Base-by-base conservation (phyloP, 1,140 invertebrate genomes). In the Rhysida immarginata region DNA sequence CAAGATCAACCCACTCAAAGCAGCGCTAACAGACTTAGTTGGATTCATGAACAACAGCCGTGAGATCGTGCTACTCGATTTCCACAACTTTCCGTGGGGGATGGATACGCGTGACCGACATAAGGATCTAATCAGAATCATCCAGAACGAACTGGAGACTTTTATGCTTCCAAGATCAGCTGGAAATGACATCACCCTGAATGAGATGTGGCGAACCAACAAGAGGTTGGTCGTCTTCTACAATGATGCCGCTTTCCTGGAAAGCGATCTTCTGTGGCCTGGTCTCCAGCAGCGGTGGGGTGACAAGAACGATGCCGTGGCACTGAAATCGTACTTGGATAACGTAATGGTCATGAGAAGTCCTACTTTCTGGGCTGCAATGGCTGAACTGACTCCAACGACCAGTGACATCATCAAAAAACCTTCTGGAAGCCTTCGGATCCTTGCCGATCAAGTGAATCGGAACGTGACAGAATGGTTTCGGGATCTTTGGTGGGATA, bases 321-420 rank as follows among this genome's bases (percentile, higher is more conserved):
- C 2, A 2, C 27, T 56, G 16, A 49, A 56, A 14, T 18, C 14
- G 3, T 56, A 49, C 35, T 2, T 56, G 2, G n/a, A 49, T 2
- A n/a, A 56, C 8, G 27, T 16, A 2, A 51, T 56, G 55, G 13
- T 23, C n/a, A 8, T 3, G 16, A 2, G 2, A 2, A 59, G 65
- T 60, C 27, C 64, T 71, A 48, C 78, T 1, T 64, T 83, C 24
- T 84, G 81, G 78, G 82, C 84, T 0, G 78, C 82, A 1, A 87
- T 87, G 85, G 83, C 83, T 0, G 83, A 88, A 68, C 74, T 85
- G 25, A 88, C 86, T 0, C 84, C 84, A 1, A 75, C 74, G 18
- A 73, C 81, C 0, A 67, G 81, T 29, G 83, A 85, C 55, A 72
- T 86, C 41, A 68, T 86, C 8, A 75, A 85, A 46, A 73, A 81